phyloP scores from a whole-genome alignment of 2,888 invertebrate genomes.

The Gymnoscelis rufifasciata region DNA sequence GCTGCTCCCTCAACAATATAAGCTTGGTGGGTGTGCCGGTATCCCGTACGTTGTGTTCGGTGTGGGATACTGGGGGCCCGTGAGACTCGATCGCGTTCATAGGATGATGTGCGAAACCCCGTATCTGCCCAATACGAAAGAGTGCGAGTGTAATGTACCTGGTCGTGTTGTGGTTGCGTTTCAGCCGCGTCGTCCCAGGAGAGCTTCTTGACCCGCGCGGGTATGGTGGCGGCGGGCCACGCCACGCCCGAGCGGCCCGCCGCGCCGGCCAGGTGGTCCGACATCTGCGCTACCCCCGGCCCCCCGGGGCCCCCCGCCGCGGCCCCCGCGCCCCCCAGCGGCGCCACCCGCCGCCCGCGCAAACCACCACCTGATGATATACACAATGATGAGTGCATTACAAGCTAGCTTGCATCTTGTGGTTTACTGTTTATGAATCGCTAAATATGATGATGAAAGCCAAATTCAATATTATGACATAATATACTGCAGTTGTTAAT shows the following conservation, averaged over 20 bases:
- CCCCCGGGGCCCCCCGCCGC: constrained; percentile 41
- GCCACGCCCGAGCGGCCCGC: constrained; percentile 71
- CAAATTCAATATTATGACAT: no score
- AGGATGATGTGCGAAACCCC: not conserved
- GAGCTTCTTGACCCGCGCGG: constrained; percentile 86
- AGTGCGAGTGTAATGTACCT: constrained; percentile 16
- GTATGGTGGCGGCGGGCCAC: constrained; percentile 84
- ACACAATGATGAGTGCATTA: no score
- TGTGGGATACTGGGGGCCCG: no score
- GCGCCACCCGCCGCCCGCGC: constrained; percentile 56
- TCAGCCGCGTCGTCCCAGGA: constrained; percentile 70
- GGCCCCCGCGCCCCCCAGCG: constrained; percentile 42
- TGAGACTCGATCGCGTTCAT: no score
- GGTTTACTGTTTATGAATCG: no score
- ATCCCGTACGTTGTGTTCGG: no score
- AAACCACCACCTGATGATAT: constrained; percentile 21
- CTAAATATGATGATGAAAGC: no score
- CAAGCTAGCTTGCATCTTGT: no score
- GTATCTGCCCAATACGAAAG: not conserved
- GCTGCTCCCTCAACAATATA: no score
- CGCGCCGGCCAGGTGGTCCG: constrained; percentile 54
- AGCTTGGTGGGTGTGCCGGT: no score
- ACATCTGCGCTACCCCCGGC: constrained; percentile 49
- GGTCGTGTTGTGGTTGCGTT: constrained; percentile 14
- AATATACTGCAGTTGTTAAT: no score